These are phyloP conservation scores for Actinemys pallida DNA, from an alignment of 2,113 vertebrate genomes.

Conservation along the genomic window DNA sequence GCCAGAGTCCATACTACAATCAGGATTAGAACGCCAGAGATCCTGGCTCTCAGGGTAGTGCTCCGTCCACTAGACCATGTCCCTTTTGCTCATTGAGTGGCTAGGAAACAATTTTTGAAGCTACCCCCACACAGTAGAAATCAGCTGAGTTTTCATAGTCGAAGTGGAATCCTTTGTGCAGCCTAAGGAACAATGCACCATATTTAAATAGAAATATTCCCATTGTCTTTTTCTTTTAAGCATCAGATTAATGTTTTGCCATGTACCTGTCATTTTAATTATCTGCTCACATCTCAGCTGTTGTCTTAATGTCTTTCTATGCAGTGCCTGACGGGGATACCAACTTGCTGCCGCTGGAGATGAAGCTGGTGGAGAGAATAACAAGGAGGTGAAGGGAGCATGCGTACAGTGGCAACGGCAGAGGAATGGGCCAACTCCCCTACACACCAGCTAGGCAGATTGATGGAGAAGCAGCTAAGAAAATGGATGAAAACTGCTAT, in stretches of 20 bases:
- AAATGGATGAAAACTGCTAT: neutral
- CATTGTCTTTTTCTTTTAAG: neutral
- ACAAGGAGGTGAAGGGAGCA: neutral
- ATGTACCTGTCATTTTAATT: neutral
- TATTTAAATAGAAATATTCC: neutral
- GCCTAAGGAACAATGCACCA: neutral
- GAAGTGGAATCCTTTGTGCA: too few species aligned
- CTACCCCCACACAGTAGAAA: too few species aligned
- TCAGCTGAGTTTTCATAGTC: too few species aligned
- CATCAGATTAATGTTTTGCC: neutral
- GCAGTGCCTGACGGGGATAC: neutral
- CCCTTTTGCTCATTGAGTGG: neutral
- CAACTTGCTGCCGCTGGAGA: neutral
- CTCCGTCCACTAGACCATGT: neutral
- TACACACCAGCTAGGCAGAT: neutral
- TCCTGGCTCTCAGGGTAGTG: neutral
- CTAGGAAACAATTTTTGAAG: too few species aligned
- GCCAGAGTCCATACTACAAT: too few species aligned
- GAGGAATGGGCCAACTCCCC: neutral
- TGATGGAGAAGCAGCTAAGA: neutral
- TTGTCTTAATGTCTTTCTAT: neutral
- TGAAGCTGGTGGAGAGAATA: neutral
- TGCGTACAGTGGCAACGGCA: neutral
- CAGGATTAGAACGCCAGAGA: too few species aligned
- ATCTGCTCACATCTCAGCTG: neutral